phyloP scores from a whole-genome alignment of 1,140 invertebrate genomes.

The Dreissena rostriformis region DNA sequence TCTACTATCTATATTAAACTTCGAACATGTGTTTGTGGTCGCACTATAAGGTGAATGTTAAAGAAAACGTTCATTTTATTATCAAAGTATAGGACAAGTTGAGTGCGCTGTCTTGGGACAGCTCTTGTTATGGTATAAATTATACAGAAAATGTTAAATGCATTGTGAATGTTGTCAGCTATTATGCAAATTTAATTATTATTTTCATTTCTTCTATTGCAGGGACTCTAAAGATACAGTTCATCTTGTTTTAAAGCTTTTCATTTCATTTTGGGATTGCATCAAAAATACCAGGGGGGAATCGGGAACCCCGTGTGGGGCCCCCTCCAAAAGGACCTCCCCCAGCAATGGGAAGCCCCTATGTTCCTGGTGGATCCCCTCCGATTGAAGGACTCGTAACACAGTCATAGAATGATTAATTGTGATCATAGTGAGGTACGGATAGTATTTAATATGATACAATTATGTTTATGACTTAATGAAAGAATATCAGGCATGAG shows the following conservation, averaged over 20 bases:
- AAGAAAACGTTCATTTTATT: too few species aligned
- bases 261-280: constrained; percentile 84
- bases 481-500: too few species aligned
- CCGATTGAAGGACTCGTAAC: constrained; percentile 81
- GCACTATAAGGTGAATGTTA: too few species aligned
- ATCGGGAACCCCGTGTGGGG: constrained; percentile 44
- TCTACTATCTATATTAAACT: too few species aligned
- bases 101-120: neutral
- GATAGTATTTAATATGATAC: too few species aligned
- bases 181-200: constrained; percentile 33
- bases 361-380: constrained; percentile 82
- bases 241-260: constrained; percentile 96
- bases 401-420: constrained; percentile 15
- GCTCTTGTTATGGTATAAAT: neutral
- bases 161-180: neutral
- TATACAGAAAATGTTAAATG: neutral
- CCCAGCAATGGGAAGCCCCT: constrained; percentile 12
- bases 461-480: too few species aligned
- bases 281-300: constrained; percentile 76
- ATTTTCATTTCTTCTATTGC: constrained; percentile 65
- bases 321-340: constrained; percentile 52
- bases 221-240: constrained; percentile 98
- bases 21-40: too few species aligned
- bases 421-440: too few species aligned
- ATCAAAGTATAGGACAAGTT: too few species aligned